phyloP scores from a whole-genome alignment of 2,888 invertebrate genomes.

The Monoplex corrugatus region DNA sequence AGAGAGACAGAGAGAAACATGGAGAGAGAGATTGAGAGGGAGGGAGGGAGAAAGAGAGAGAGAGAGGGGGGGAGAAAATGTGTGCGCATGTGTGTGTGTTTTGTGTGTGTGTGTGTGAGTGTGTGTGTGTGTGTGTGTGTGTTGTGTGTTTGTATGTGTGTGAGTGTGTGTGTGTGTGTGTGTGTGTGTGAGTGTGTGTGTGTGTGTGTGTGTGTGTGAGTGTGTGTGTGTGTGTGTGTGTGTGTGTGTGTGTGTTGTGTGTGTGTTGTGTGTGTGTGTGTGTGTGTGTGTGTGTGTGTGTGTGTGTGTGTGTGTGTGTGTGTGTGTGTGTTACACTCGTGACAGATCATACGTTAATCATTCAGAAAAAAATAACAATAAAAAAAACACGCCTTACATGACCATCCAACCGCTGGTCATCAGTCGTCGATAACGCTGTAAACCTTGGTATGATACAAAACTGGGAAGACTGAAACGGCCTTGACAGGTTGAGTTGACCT shows the following conservation, averaged over 20 bases:
- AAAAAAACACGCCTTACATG: neutral
- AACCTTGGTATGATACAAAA: neutral
- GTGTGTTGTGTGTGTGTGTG: too few species aligned
- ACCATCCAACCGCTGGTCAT: neutral
- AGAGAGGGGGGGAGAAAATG: slow-evolving; percentile 21
- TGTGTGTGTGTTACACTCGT: neutral
- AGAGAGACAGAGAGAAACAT: too few species aligned
- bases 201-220: slow-evolving; percentile 14
- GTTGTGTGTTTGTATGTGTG: neutral
- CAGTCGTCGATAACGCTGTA: neutral
- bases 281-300: neutral
- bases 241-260: neutral
- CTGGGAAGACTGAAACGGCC: too few species aligned
- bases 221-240: neutral
- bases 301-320: neutral
- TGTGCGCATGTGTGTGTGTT: neutral
- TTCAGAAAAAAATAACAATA: neutral
- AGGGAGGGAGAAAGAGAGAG: neutral
- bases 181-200: neutral
- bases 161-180: neutral
- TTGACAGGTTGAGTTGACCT: neutral
- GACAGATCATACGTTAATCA: too few species aligned
- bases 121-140: neutral
- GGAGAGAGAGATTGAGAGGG: too few species aligned
- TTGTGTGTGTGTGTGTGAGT: neutral